Conservation (phyloP, 1,140 invertebrate genomes). For the Helicoverpa armigera region DNA sequence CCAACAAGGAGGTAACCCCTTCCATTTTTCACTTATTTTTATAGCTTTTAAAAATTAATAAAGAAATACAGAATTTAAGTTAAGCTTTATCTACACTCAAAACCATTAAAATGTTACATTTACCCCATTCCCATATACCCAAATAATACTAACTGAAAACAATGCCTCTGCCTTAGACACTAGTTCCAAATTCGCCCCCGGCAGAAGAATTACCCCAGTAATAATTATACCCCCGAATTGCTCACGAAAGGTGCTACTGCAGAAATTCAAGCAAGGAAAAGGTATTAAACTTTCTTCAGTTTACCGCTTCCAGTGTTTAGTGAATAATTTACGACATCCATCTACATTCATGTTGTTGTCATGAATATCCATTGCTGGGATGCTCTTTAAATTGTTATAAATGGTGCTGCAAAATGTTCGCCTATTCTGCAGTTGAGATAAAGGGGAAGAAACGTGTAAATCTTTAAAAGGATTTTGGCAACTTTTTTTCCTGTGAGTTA, state of each 20-base stretch:
- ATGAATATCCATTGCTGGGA: conserved; percentile 9
- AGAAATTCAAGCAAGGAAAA: conserved; percentile 32
- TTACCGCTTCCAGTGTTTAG: conserved; percentile 11
- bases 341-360: not conserved
- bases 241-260: conserved; percentile 40
- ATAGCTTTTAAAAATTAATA: too few species aligned
- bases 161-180: conserved; percentile 18
- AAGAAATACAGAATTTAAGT: too few species aligned
- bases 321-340: conserved; percentile 28
- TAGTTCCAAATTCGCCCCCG: conserved; percentile 21
- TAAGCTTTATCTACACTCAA: too few species aligned
- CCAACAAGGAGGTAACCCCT: too few species aligned
- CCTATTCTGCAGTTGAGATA: not conserved
- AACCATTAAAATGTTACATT: too few species aligned
- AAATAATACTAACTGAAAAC: too few species aligned
- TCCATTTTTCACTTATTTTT: too few species aligned
- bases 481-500: too few species aligned
- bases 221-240: conserved; percentile 37
- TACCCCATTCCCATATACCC: too few species aligned
- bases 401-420: not conserved
- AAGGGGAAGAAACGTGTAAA: not conserved
- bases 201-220: conserved; percentile 35
- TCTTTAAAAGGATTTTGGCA: too few species aligned
- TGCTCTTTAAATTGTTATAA: not conserved
- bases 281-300: conserved; percentile 4